Evolutionary conservation across 1,140 invertebrate species (phyloP).

Genomic region (Formica exsecta): DNA sequence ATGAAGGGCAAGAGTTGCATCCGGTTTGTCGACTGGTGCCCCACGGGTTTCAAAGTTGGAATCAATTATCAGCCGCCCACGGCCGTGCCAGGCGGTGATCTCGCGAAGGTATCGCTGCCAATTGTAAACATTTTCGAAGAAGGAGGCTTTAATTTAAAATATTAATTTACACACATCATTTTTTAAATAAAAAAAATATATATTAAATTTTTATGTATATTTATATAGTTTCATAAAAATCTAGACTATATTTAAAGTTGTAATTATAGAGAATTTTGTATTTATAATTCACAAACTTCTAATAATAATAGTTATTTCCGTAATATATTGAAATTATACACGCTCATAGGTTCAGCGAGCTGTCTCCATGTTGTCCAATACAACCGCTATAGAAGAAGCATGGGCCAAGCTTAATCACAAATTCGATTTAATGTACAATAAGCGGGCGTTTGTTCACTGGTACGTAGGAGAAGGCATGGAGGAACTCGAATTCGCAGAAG

Average conservation of each 20-base stretch:
- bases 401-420: constrained; percentile 91
- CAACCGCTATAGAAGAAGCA: constrained; percentile 91
- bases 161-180: not conserved
- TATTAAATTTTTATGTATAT: too few species aligned
- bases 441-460: constrained; percentile 93
- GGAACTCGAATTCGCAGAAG: constrained; percentile 89
- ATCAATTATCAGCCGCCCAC: constrained; percentile 92
- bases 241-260: too few species aligned
- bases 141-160: not conserved
- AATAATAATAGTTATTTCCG: not conserved
- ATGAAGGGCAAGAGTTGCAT: constrained; percentile 74
- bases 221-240: too few species aligned
- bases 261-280: not conserved
- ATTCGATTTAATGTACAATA: constrained; percentile 92
- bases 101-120: constrained; percentile 80
- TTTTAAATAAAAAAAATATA: not conserved
- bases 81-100: constrained; percentile 87
- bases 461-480: constrained; percentile 94
- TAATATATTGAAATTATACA: not conserved
- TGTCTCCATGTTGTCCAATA: constrained; percentile 85
- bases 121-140: too few species aligned
- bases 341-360: constrained; percentile 86
- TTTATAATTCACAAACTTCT: not conserved
- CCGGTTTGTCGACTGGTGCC: constrained; percentile 90
- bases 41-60: constrained; percentile 91